Conservation (phyloP, 30 jellyfish, hydroid and myxozoan genomes). For the Pseudorhiza aurosa region DNA sequence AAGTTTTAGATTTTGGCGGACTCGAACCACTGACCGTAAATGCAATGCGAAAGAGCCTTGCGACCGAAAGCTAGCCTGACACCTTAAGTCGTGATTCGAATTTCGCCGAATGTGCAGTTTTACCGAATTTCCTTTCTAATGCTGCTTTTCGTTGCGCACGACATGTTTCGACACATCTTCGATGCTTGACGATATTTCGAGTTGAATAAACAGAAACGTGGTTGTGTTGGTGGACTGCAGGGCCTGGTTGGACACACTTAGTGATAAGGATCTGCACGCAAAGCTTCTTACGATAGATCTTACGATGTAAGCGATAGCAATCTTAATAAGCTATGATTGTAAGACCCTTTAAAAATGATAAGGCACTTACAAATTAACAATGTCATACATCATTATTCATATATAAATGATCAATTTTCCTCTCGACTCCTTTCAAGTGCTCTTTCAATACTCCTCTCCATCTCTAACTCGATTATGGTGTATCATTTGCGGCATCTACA, state of each 20-base stretch:
- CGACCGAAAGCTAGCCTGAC: too few relatives aligned
- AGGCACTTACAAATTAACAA: not conserved
- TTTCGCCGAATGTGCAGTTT: too few relatives aligned
- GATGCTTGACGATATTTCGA: not conserved
- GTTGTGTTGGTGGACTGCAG: not conserved
- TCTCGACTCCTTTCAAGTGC: not conserved
- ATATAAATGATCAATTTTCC: not conserved
- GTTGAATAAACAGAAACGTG: not conserved
- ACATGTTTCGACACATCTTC: too few relatives aligned
- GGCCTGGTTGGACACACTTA: not conserved
- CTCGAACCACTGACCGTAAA: too few relatives aligned
- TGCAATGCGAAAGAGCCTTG: too few relatives aligned
- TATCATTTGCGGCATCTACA: constrained; percentile 62
- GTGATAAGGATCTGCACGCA: constrained; percentile 52
- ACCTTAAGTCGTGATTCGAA: too few relatives aligned
- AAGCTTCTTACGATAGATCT: too few relatives aligned
- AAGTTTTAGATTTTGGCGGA: too few relatives aligned
- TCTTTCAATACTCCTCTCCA: not conserved
- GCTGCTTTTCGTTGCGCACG: too few relatives aligned
- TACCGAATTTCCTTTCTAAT: too few relatives aligned
- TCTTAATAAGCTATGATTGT: constrained; percentile 32
- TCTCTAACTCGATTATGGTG: constrained; percentile 17
- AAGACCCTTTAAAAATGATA: not conserved
- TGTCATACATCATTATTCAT: constrained; percentile 13
- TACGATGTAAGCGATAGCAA: constrained; percentile 19